Evolutionary conservation across 2,797 vertebrate species (phyloP).

Genomic region (Falco peregrinus): DNA sequence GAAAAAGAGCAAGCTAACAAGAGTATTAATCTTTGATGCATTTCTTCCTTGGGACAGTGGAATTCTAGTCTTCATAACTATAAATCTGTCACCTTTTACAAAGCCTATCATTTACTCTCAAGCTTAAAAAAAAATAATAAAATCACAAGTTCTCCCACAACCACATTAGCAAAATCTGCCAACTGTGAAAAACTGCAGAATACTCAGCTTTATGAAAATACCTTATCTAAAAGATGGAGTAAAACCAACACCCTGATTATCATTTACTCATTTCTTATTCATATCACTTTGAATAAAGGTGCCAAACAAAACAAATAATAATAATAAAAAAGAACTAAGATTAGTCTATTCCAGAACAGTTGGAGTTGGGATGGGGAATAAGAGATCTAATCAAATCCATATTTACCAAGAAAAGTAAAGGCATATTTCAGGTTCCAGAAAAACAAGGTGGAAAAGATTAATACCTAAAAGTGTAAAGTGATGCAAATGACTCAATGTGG

Average conservation of each 20-base stretch:
- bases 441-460: not conserved
- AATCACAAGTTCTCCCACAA: constrained; percentile 48
- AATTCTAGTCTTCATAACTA: constrained; percentile 29
- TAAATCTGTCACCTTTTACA: constrained; percentile 46
- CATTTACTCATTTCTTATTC: constrained; percentile 40
- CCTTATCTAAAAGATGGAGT: constrained; percentile 34
- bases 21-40: constrained; percentile 1
- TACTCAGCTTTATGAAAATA: constrained; percentile 29
- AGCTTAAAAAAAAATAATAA: not conserved
- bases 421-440: not conserved
- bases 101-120: constrained; percentile 27
- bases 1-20: constrained; percentile 13
- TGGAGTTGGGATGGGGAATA: not conserved
- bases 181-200: constrained; percentile 44
- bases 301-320: not conserved
- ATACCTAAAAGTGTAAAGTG: not conserved
- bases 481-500: not conserved
- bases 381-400: not conserved
- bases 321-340: not conserved
- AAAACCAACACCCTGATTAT: constrained; percentile 28
- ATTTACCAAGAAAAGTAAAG: not conserved
- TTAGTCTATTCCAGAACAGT: not conserved
- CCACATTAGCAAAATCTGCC: constrained; percentile 47
- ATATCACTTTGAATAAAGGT: not conserved
- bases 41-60: constrained; percentile 26